Evolutionary conservation across 1,140 invertebrate genomes (phyloP).

Genomic region (Trialeurodes vaporariorum): DNA sequence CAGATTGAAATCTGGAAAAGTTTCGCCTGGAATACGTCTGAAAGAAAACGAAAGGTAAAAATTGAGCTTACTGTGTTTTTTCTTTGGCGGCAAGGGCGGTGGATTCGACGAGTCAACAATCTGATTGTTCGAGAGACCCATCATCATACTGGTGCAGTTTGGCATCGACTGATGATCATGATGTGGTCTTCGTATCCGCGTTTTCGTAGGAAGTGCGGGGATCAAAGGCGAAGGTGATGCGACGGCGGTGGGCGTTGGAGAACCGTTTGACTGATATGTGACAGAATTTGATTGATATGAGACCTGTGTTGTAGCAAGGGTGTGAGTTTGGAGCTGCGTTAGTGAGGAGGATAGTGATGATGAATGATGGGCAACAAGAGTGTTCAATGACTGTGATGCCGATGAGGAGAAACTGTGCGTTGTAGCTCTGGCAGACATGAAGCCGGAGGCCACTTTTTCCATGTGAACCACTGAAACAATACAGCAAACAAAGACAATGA

Average conservation of each 20-base stretch:
- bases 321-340: not conserved
- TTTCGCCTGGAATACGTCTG: too few relatives aligned
- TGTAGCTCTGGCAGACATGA: not conserved
- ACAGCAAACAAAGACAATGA: too few relatives aligned
- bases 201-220: conserved; percentile 5
- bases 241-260: too few relatives aligned
- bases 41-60: too few relatives aligned
- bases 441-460: not conserved
- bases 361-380: not conserved
- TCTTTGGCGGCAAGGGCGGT: conserved; percentile 80
- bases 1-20: too few relatives aligned
- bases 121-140: not conserved
- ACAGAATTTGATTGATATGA: not conserved
- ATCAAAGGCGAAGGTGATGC: not conserved
- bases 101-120: conserved; percentile 42
- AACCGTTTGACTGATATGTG: not conserved
- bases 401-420: not conserved
- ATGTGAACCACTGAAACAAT: not conserved
- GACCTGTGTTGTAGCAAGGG: too few relatives aligned
- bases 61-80: conserved; percentile 76
- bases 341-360: not conserved
- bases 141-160: not conserved
- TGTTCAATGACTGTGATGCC: not conserved
- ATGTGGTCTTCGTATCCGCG: not conserved
- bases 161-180: not conserved